These are phyloP conservation scores for Corythornis madagascariensis DNA, from an alignment of 2,113 vertebrate species.

Conservation along the genomic window DNA sequence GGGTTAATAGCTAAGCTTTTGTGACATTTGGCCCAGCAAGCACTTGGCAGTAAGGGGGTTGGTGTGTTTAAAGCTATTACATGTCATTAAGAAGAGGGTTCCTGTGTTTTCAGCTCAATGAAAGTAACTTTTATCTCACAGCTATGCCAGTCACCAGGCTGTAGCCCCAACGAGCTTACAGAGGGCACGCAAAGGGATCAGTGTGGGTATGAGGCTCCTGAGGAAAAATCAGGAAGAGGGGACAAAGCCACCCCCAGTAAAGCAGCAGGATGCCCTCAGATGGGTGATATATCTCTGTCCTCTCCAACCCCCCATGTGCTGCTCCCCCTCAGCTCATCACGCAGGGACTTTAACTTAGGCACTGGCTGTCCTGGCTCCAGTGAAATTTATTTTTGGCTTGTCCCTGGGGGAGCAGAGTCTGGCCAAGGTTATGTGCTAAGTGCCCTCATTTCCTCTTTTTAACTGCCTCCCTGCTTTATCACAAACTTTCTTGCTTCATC, in stretches of 20 bases:
- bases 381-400: slow-evolving; percentile 7
- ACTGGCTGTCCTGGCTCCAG: not conserved
- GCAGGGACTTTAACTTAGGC: not conserved
- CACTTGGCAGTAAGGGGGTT: not conserved
- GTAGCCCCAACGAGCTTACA: not conserved
- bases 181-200: fast-evolving
- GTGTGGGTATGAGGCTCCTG: not conserved
- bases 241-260: not conserved
- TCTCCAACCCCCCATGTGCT: fast-evolving
- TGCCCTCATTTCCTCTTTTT: slow-evolving; percentile 12
- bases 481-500: slow-evolving; percentile 24
- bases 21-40: not conserved
- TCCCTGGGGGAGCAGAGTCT: not conserved
- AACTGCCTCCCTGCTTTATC: slow-evolving; percentile 64
- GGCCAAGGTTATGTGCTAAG: not conserved
- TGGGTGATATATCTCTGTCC: not conserved
- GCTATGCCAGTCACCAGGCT: not conserved
- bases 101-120: not conserved
- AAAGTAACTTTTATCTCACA: not conserved
- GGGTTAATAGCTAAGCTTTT: not conserved
- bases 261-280: not conserved
- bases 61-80: not conserved
- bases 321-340: not conserved
- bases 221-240: fast-evolving
- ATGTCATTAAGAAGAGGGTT: not conserved